Base-by-base conservation (phyloP, 2,797 vertebrate genomes). In the Huso huso region DNA sequence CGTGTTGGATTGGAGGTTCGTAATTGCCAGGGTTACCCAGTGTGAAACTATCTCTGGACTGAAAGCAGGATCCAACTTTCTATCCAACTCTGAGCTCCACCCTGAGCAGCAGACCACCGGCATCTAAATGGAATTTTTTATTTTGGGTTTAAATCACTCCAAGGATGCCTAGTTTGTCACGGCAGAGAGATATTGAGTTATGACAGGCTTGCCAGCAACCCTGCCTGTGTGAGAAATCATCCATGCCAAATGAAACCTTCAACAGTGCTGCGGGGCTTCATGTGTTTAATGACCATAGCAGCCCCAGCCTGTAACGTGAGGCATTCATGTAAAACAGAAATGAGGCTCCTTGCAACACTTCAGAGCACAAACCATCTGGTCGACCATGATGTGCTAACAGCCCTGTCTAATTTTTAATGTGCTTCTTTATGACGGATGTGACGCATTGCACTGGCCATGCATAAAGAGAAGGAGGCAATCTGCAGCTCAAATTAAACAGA, bases 311-410 rank as follows among this genome's bases (percentile, higher is more conserved):
- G 1, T 10, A 64, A 70, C 73, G 67, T 0, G 62, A 71, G 65
- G 70, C 77, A 71, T 70, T 68, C 74, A 63, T 69, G 67, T 72
- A 69, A 61, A 68, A 78, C 67, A 18, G 67, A 74, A 73, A 18
- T 67, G 77, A 76, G 74, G 67, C 71, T 78, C 76, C 74, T 37
- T n/a, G 67, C 70, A 76, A 74, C 77, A 73, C 79, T 79, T 70
- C 69, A 10, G 68, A 76, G 77, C 68, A 67, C 15, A 37, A 69
- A 63, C 67, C 85, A 83, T 81, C 83, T 83, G 84, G 60, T 78
- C 73, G 15, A 70, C 80, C 48, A 63, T 3, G 65, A 73, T 70
- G 71, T 77, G 67, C 82, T 73, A 73, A 76, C 72, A 68, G 81
- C 81, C 68, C 37, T 48, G 65, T 66, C 78, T 78, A 61, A 76